These are phyloP conservation scores for Lagodon rhomboides DNA, from an alignment of 2,797 vertebrate species.

Conservation along the genomic window DNA sequence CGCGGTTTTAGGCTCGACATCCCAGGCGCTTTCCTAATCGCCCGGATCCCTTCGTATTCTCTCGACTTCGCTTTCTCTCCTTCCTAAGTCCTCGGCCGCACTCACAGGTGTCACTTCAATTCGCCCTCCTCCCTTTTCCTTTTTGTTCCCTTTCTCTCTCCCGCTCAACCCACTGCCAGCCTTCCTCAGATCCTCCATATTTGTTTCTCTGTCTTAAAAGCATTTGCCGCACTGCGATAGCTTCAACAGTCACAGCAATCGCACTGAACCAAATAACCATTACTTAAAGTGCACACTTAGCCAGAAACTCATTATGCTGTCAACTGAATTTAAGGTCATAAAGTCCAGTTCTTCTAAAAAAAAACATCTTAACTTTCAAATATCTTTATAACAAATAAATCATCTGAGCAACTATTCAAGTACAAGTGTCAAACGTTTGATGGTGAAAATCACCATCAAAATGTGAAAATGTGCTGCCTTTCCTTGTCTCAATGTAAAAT, in stretches of 20 bases:
- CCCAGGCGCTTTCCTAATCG: conserved; percentile 63
- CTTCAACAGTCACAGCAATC: not conserved
- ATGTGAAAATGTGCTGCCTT: not conserved
- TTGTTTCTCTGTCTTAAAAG: not conserved
- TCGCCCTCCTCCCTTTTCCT: conserved; percentile 18
- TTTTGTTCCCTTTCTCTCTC: conserved; percentile 23
- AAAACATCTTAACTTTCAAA: not conserved
- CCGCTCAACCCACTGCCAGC: conserved; percentile 5
- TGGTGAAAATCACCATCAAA: not conserved
- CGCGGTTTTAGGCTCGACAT: conserved; percentile 66
- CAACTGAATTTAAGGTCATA: not conserved
- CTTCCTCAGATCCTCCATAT: not conserved
- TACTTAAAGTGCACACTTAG: not conserved
- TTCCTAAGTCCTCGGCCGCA: conserved; percentile 35
- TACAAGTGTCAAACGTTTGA: not conserved
- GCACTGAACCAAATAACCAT: not conserved
- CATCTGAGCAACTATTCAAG: not conserved
- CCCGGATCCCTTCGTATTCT: conserved; percentile 45
- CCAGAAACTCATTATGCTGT: too few relatives aligned
- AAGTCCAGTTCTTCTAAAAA: not conserved
- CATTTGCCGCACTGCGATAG: not conserved
- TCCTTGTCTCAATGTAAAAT: not conserved
- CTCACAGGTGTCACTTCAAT: conserved; percentile 51
- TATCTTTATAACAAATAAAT: not conserved
- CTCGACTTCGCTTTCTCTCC: conserved; percentile 45